A percentile compares a stretch with the other conserved stretches of the same genome.
These are phyloP conservation scores for Druceiella hillmani DNA, from an alignment of 2,888 invertebrate genomes.

Conservation along the genomic window DNA sequence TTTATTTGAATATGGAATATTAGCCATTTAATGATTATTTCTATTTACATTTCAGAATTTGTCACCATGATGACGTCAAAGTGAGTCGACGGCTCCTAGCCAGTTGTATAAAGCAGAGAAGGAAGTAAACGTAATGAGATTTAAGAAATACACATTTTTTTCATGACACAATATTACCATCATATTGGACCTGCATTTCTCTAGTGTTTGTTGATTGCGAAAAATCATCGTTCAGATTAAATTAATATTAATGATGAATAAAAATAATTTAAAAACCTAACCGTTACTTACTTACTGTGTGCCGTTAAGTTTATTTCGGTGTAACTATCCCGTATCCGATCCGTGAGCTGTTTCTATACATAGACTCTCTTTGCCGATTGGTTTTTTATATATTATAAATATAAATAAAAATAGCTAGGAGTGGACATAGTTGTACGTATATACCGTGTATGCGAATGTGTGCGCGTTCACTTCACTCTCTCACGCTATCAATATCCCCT, in stretches of 20 bases:
- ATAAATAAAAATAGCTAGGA: too few relatives aligned
- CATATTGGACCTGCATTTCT: constrained; percentile 57
- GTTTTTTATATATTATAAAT: too few relatives aligned
- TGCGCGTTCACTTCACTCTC: too few relatives aligned
- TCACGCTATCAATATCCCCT: too few relatives aligned
- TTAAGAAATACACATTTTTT: constrained; percentile 56
- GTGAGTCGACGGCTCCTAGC: constrained; percentile 72
- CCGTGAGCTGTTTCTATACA: too few relatives aligned
- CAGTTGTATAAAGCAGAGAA: constrained; percentile 56
- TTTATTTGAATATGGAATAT: background rate
- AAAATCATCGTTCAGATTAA: constrained; percentile 51
- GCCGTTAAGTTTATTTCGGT: too few relatives aligned
- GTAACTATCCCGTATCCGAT: too few relatives aligned
- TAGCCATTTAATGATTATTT: constrained; percentile 17
- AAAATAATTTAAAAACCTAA: constrained; percentile 26
- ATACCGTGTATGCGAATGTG: too few relatives aligned
- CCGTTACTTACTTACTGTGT: too few relatives aligned
- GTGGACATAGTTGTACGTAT: too few relatives aligned
- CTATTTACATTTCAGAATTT: constrained; percentile 74
- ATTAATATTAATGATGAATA: constrained; percentile 30
- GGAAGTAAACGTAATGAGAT: too few relatives aligned
- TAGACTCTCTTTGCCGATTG: too few relatives aligned
- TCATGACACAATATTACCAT: constrained; percentile 57
- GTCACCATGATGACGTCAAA: constrained; percentile 99
- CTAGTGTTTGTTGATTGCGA: constrained; percentile 48